Evolutionary conservation across 2,797 vertebrate species (phyloP), one percentile per base, ranked within the genome.

Genomic region (Bryconaethiops microstoma): DNA sequence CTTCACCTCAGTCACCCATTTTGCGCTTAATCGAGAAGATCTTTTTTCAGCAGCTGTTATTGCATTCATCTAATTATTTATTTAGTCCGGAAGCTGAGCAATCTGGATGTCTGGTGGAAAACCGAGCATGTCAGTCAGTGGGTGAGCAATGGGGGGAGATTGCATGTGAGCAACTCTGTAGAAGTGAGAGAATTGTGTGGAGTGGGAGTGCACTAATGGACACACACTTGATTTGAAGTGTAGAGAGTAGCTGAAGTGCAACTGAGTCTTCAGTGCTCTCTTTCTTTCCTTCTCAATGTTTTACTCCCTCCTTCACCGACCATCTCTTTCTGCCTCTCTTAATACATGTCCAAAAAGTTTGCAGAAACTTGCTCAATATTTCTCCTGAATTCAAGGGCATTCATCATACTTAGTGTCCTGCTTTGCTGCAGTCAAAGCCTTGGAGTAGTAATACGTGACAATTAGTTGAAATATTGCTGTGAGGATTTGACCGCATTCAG

Each of bases 201-300:
- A 57, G 77, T 64, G 67, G 48, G 59, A 62, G 76, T 63, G 88
- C 89, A 91, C 91, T 94, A 94, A 94, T 94, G 93, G 92, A 92
- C 86, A 88, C 88, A 92, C 90, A 93, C 93, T 94, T 90, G 88
- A 93, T 90, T 83, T 93, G 90, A 92, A 93, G 92, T 91, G 92
- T 88, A 87, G 90, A 90, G 91, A 93, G 92, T 86, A 88, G 90
- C 90, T 92, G 91, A 93, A 92, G 91, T 90, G 90, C 90, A 91
- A 91, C 92, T 91, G 92, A 93, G 91, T 91, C 92, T 91, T 90
- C 87, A 92, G 88, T 90, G 88, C 90, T 67, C 59, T 73, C 69
- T 73, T 80, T 72, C 79, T 77, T 86, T 89, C 84, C 85, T 81
- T 86, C 87, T 87, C 83, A 85, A 83, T 83, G n/a, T 42, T n/a